These are phyloP conservation scores for Tapirus indicus DNA, from an alignment of 2,797 vertebrate genomes.

Conservation along the genomic window DNA sequence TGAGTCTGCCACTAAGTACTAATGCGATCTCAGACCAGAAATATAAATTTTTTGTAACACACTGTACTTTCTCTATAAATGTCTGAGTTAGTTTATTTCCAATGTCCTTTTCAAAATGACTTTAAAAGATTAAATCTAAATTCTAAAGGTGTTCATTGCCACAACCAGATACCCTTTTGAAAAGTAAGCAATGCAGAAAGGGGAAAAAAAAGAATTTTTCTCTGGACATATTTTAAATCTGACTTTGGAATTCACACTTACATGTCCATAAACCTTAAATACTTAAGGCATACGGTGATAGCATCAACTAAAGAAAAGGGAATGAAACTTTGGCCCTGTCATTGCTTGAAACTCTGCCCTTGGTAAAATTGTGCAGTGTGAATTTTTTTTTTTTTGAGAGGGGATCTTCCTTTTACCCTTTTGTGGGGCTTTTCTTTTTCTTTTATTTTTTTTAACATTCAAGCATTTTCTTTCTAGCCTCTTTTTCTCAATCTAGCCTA, in stretches of 20 bases:
- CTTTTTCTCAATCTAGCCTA: neutral
- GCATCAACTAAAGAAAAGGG: neutral
- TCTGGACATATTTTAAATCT: neutral
- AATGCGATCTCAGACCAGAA: neutral
- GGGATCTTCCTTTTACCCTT: neutral
- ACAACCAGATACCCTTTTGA: neutral
- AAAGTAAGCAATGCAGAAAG: neutral
- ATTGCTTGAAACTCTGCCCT: neutral
- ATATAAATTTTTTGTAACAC: neutral
- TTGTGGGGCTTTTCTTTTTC: neutral
- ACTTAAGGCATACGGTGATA: accelerated
- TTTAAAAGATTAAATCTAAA: neutral
- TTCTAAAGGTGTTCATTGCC: constrained; percentile 30
- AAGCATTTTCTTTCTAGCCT: neutral
- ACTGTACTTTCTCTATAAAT: neutral
- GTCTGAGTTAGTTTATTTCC: neutral
- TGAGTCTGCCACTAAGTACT: neutral
- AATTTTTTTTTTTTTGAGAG: neutral
- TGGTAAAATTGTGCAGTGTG: neutral
- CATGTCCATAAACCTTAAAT: neutral
- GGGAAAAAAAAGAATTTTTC: neutral
- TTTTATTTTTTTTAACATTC: neutral
- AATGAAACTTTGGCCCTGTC: neutral
- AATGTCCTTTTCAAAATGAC: neutral
- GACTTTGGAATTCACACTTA: neutral